Evolutionary conservation across 1,140 invertebrate species (phyloP), one percentile per base, ranked within the genome.

Genomic region (Mamestra configurata): DNA sequence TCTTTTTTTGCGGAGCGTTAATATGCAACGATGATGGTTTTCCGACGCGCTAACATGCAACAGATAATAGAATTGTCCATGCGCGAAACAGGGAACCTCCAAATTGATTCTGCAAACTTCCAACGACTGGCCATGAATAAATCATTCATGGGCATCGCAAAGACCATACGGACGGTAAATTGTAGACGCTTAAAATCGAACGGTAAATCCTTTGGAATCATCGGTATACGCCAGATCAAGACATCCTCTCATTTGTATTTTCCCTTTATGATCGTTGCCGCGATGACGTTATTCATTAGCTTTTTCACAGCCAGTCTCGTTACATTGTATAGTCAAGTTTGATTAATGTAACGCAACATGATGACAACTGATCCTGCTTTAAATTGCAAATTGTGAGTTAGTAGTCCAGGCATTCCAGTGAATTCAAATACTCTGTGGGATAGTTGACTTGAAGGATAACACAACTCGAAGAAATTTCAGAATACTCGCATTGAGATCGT

Each of bases 251-350:
- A 79, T 89, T 92, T 87, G 66, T 75, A 88, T 70, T 86, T 85
- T 77, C 79, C 84, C 43, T 85, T 81, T 57, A 81, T 79, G 43
- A 82, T 81, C 20, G 40, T 79, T 5, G 80, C 80, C 59, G 82
- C 79, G 49, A 86, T 86, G 37, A 85, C 79, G 61, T 83, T 84
- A 72, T 71, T 85, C 84, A 93, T 90, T 55, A 93, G 78, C 82
- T 88, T 91, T 88, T 88, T 91, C 51, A 95, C 86, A 40, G 55
- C 75, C 40, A 95, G 81, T 83, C 92, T 51, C 59, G 95, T 95
- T n/a, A 90, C 93, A 85, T 95, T 95, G 82, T 90, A 95, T 5
- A 95, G 87, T 79, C 77, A 80, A 80, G n/a, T n/a, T n/a, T n/a
- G n/a, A n/a, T n/a, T n/a, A n/a, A n/a, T n/a, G n/a, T n/a, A n/a